phyloP scores from a whole-genome alignment of 2,113 vertebrate species.

The Dolichotis patagonum region DNA sequence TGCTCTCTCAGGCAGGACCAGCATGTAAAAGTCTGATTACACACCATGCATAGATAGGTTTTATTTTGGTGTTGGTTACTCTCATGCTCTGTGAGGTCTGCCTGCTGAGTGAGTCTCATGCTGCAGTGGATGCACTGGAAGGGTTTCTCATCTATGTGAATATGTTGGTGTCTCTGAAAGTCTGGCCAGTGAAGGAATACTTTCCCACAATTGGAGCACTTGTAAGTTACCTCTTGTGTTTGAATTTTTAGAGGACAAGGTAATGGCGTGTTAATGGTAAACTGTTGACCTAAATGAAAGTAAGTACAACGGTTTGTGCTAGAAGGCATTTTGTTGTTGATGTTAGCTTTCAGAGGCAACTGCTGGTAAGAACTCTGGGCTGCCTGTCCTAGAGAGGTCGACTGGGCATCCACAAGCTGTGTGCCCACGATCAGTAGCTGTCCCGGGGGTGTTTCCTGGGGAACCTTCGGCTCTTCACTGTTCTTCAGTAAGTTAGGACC shows the following conservation, averaged over 20 bases:
- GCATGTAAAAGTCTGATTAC: neutral
- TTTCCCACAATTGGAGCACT: neutral
- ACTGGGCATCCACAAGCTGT: neutral
- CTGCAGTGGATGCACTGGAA: neutral
- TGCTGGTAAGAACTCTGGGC: neutral
- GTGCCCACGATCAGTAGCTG: neutral
- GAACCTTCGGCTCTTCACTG: neutral
- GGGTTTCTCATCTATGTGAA: too few relatives aligned
- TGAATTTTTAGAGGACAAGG: neutral
- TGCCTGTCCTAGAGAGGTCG: neutral
- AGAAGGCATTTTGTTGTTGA: neutral
- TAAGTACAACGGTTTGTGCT: fast-evolving
- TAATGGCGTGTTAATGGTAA: neutral
- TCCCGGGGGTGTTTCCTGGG: neutral
- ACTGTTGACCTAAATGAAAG: neutral
- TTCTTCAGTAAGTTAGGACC: neutral
- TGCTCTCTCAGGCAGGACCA: neutral
- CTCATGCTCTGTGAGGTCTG: neutral
- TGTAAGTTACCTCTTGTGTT: neutral
- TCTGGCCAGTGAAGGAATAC: neutral
- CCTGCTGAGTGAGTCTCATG: neutral
- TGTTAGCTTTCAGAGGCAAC: neutral
- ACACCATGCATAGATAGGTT: neutral
- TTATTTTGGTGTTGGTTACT: too few relatives aligned
- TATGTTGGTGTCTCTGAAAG: neutral